Evolutionary conservation across 2,888 invertebrate genomes (phyloP), one percentile per base, ranked within the genome.

Genomic region (Papilio protenor): DNA sequence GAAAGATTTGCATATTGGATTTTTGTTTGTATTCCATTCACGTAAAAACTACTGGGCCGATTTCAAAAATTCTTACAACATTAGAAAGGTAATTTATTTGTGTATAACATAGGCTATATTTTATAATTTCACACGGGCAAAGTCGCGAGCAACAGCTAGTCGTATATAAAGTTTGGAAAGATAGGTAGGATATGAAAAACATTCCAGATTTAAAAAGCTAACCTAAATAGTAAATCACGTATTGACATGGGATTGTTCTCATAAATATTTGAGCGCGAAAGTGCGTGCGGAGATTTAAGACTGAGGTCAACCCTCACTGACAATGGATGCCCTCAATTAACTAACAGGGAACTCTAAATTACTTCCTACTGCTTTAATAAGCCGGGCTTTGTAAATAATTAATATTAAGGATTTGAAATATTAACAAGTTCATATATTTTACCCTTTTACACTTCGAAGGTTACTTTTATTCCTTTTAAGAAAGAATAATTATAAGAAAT

Each of bases 211-310:
- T 11, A 23, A 59, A 21, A 12, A 61, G 23, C 23, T 23, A n/a
- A 16, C 16, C 6, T 14, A 23, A 59, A 61, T n/a, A 45, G 55
- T 55, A 69, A 69, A 69, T 75, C 52, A 40, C 23, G 11, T 18
- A 49, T 27, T 64, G 49, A 27, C 27, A 10, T 64, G 27, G 27
- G 74, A n/a, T 64, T 74, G 33, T 49, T n/a, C 33, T 66, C 69
- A 75, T 75, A 55, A 75, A 69, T 75, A 75, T 75, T 75, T 75
- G 52, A 69, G 21, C 8, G 69, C 55, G 27, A 66, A 49, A 74
- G 33, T 74, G 64, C 49, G 64, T 33, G 45, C 23, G 11, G 52
- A 69, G 75, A 69, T 75, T 75, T 69, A 75, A 66, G 55, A 40
- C 55, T n/a, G 66, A 40, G 45, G 66, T 45, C 66, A 40, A 12